Percentiles rank a stretch among this genome's conserved stretches.
Evolutionary conservation across 2,888 invertebrate genomes (phyloP).

Genomic region (Polymixis lichenea): DNA sequence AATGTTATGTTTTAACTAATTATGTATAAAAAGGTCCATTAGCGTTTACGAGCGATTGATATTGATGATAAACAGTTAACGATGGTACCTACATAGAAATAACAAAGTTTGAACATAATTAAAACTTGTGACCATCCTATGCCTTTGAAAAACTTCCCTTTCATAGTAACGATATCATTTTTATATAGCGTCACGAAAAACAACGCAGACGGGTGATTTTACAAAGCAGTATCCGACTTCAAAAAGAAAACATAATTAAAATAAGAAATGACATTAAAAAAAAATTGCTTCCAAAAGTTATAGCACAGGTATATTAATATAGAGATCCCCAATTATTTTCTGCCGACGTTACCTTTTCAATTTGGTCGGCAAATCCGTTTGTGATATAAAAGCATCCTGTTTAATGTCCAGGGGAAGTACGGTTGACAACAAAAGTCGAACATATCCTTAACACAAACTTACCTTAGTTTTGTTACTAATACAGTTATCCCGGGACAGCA

Average conservation of each 20-base stretch:
- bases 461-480: not conserved
- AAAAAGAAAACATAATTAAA: conserved; percentile 12
- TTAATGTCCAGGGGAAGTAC: not conserved
- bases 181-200: conserved; percentile 18
- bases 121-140: conserved; percentile 14
- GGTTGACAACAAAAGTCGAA: not conserved
- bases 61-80: not conserved
- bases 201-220: not conserved
- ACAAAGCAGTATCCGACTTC: conserved; percentile 20
- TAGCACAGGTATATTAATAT: conserved; percentile 20
- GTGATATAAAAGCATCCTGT: not conserved
- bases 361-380: conserved; percentile 4
- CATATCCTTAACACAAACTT: not conserved
- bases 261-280: conserved; percentile 5
- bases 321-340: conserved; percentile 47
- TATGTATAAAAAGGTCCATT: not conserved
- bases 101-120: conserved; percentile 20
- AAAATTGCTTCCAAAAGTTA: conserved; percentile 14
- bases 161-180: conserved; percentile 13
- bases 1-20: not conserved
- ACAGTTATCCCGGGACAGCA: not conserved
- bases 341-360: conserved; percentile 18
- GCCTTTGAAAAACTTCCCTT: conserved; percentile 8
- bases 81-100: not conserved
- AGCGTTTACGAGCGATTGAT: not conserved